A percentile compares a stretch with the other conserved stretches of the same genome.
Conservation (phyloP, 2,113 vertebrate species). For the Polypterus bichir region DNA sequence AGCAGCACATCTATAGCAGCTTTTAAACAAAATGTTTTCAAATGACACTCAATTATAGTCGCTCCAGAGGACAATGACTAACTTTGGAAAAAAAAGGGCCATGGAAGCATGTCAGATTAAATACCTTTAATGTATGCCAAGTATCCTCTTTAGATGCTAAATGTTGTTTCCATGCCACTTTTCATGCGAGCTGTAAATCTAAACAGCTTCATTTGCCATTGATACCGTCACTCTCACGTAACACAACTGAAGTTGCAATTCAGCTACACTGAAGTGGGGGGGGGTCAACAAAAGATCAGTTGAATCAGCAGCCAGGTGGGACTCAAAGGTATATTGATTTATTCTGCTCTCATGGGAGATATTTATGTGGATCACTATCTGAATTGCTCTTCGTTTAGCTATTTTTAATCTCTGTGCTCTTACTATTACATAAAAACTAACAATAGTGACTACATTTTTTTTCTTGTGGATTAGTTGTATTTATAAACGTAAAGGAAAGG, state of each 20-base stretch:
- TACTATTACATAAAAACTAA: too few relatives aligned
- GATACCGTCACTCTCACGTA: constrained; percentile 1
- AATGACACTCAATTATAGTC: constrained; percentile 31
- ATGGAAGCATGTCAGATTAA: constrained; percentile 3
- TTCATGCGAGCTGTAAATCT: constrained; percentile 3
- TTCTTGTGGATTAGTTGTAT: too few relatives aligned
- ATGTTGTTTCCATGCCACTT: constrained; percentile 6
- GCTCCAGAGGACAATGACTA: constrained; percentile 23
- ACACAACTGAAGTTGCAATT: neutral
- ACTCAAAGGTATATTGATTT: neutral
- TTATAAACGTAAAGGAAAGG: too few relatives aligned
- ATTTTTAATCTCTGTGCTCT: too few relatives aligned
- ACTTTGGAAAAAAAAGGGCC: constrained; percentile 6
- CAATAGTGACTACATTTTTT: too few relatives aligned
- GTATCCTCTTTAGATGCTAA: constrained; percentile 7
- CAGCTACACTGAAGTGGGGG: neutral
- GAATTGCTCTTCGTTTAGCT: neutral
- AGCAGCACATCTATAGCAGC: constrained; percentile 24
- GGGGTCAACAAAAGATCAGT: constrained; percentile 5
- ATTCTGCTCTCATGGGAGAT: constrained; percentile 1
- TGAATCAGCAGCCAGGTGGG: constrained; percentile 2
- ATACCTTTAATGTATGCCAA: constrained; percentile 7
- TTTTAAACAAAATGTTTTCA: constrained; percentile 33
- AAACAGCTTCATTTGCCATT: constrained; percentile 4
- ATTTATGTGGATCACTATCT: neutral